A percentile compares a stretch with the other conserved stretches of the same genome.
These are phyloP conservation scores for Elgonia sp. DNA, from an alignment of 2,888 invertebrate species.

Conservation along the genomic window DNA sequence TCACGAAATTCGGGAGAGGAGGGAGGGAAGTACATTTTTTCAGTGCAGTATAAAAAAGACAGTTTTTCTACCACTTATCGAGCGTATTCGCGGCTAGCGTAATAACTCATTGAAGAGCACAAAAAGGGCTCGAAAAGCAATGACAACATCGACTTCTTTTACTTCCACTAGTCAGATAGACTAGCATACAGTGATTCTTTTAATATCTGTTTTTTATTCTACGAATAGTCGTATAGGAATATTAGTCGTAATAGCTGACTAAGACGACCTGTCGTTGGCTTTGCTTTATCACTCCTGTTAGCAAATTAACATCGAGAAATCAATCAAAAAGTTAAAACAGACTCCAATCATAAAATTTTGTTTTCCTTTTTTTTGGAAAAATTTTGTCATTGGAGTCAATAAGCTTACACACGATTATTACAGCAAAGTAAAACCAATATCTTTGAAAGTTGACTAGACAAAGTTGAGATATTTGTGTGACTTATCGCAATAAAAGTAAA, in stretches of 20 bases:
- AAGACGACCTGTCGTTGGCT: slow-evolving; percentile 72
- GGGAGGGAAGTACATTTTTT: slow-evolving; percentile 46
- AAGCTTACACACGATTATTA: slow-evolving; percentile 12
- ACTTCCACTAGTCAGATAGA: slow-evolving; percentile 53
- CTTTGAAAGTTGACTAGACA: slow-evolving; percentile 53
- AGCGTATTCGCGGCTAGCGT: slow-evolving; percentile 66
- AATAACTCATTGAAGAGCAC: slow-evolving; percentile 62
- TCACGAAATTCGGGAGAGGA: not conserved
- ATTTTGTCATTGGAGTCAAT: not conserved
- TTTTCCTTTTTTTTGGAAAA: no score
- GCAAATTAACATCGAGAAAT: slow-evolving; percentile 46
- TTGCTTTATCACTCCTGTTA: slow-evolving; percentile 69
- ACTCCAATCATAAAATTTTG: not conserved
- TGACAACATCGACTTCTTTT: slow-evolving; percentile 71
- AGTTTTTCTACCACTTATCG: slow-evolving; percentile 63
- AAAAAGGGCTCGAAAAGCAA: slow-evolving; percentile 68
- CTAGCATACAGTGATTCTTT: slow-evolving; percentile 61
- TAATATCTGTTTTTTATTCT: slow-evolving; percentile 56
- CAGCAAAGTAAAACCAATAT: slow-evolving; percentile 24
- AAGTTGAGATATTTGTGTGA: slow-evolving; percentile 20
- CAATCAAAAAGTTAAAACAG: slow-evolving; percentile 28
- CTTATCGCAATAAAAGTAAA: slow-evolving; percentile 37
- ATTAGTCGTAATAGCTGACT: slow-evolving; percentile 71
- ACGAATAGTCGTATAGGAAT: slow-evolving; percentile 73
- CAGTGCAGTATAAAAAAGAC: slow-evolving; percentile 62